Base-by-base conservation (phyloP, 2,113 vertebrate genomes). In the Oostethus manadensis region DNA sequence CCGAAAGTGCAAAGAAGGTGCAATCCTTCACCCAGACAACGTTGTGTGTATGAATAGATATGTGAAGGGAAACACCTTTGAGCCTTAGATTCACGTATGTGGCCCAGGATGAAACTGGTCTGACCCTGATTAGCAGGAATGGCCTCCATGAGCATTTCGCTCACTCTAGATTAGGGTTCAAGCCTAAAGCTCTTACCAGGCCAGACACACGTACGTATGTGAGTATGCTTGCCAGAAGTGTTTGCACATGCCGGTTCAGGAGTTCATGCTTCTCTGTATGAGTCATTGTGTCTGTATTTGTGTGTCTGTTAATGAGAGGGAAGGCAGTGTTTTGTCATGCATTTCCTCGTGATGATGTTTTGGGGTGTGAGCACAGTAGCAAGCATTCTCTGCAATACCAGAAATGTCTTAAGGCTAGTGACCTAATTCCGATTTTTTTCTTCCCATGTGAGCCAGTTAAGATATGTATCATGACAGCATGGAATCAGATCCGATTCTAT, bases 91-190 rank as follows among this genome's bases (percentile, higher is more conserved):
- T 46, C 9, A 57, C n/a, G 15, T 53, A 46, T 8, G 8, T 9
- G 14, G 60, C 35, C 43, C 65, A 74, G 51, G 55, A 6, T 59
- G 29, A 69, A 84, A 84, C 73, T 71, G 57, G 59, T 66, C 66
- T 75, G 57, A 77, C 70, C 70, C 60, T 73, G 77, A 77, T 78
- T 67, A 70, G 48, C 74, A 73, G 50, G 70, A 73, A 66, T 54
- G 29, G 60, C 74, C 71, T 56, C 64, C 60, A 71, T 76, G 77
- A 77, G 77, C 8, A 72, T 78, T 76, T 71, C 65, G 69, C 55
- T 64, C 60, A 54, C 56, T 55, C 38, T 53, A 67, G 66, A 77
- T 79, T 62, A 71, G 59, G 64, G 51, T 64, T 26, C 42, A 74
- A 77, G 66, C 70, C 47, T 65, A 18, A 14, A 29, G 53, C 51